These are phyloP conservation scores for Platalea minor DNA, from an alignment of 2,797 vertebrate species.

Conservation along the genomic window DNA sequence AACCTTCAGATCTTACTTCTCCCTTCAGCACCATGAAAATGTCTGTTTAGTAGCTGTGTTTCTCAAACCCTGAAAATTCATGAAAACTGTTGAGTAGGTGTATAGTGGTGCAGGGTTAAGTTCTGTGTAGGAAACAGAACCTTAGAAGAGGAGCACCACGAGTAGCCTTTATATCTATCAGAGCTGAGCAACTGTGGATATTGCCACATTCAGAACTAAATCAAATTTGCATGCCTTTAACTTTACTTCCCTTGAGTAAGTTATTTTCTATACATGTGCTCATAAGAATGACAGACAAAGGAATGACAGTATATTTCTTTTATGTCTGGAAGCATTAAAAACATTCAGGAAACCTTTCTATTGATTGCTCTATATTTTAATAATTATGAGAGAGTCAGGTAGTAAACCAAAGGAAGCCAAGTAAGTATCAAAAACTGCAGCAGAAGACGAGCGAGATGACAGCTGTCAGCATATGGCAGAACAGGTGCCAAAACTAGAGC, in stretches of 20 bases:
- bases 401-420: neutral
- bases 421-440: neutral
- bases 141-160: neutral
- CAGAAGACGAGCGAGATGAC: neutral
- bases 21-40: neutral
- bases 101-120: neutral
- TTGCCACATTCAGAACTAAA: neutral
- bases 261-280: neutral
- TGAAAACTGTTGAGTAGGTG: neutral
- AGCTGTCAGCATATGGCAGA: neutral
- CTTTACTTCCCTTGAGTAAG: neutral
- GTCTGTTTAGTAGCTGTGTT: neutral
- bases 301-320: neutral
- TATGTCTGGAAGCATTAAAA: neutral
- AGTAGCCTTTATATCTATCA: neutral
- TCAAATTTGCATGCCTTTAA: neutral
- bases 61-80: neutral
- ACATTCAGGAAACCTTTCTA: neutral
- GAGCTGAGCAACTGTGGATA: neutral
- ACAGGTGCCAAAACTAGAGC: neutral
- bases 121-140: neutral
- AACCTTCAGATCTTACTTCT: neutral
- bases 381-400: neutral
- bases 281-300: accelerated
- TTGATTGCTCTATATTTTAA: neutral